Percentiles rank a stretch among this genome's conserved stretches.
phyloP scores from a whole-genome alignment of 1,140 invertebrate species.

The Goniozus legneri region DNA sequence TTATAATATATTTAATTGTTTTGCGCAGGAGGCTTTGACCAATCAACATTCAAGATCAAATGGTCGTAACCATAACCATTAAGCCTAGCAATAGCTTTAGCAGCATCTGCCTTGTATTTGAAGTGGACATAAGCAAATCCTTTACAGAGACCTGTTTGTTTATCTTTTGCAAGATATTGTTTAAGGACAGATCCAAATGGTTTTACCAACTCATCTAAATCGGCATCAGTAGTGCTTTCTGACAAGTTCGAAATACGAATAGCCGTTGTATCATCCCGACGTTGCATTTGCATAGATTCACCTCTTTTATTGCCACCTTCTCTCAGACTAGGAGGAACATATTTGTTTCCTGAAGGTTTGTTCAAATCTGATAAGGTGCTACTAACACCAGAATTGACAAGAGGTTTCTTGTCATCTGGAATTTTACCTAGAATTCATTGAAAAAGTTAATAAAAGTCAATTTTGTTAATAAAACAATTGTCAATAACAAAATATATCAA shows the following conservation, averaged over 20 bases:
- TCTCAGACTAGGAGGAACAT: conserved; percentile 83
- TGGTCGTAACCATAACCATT: conserved; percentile 98
- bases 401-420: conserved; percentile 47
- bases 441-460: no score
- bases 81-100: conserved; percentile 82
- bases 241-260: conserved; percentile 97
- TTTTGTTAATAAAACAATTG: neutral
- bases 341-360: conserved; percentile 60
- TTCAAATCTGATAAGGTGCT: conserved; percentile 47
- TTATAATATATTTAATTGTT: conserved; percentile 42
- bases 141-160: conserved; percentile 76
- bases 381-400: conserved; percentile 27
- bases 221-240: conserved; percentile 90
- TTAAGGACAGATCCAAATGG: conserved; percentile 84
- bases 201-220: conserved; percentile 94
- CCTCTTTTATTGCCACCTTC: conserved; percentile 74
- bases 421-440: conserved; percentile 31
- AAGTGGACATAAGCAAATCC: conserved; percentile 97
- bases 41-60: conserved; percentile 96
- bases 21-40: conserved; percentile 82
- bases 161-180: conserved; percentile 86
- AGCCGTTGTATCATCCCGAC: conserved; percentile 79
- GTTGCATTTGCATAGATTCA: conserved; percentile 67
- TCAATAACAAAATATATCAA: conserved; percentile 13
- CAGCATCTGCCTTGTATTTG: conserved; percentile 83